A percentile compares a stretch with the other conserved stretches of the same genome.
Conservation (phyloP, 2,888 invertebrate species). For the Trichogramma dendrolimi region DNA sequence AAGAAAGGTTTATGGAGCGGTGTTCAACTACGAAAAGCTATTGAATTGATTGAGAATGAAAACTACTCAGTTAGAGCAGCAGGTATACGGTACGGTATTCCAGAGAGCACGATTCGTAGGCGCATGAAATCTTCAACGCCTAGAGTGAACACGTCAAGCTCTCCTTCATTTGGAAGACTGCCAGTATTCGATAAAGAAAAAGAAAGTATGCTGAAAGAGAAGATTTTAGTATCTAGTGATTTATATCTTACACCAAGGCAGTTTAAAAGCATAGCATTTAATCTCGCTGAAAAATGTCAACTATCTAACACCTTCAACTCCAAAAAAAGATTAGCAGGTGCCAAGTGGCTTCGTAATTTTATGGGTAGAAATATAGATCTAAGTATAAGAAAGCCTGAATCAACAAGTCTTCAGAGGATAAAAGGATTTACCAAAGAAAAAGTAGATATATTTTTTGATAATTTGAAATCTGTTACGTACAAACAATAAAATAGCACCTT, state of each 20-base stretch:
- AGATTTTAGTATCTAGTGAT: conserved; percentile 18
- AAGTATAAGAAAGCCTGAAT: conserved; percentile 21
- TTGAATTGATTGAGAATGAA: too few relatives aligned
- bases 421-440: conserved; percentile 29
- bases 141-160: not conserved
- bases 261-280: conserved; percentile 27
- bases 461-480: conserved; percentile 15
- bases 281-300: conserved; percentile 25
- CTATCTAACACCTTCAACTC: conserved; percentile 29
- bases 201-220: conserved; percentile 1
- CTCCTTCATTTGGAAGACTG: not conserved
- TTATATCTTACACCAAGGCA: conserved; percentile 22
- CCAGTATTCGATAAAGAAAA: conserved; percentile 5
- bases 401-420: conserved; percentile 16
- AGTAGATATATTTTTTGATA: conserved; percentile 24
- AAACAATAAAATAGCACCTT: conserved; percentile 21
- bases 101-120: not conserved
- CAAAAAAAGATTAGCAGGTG: conserved; percentile 27
- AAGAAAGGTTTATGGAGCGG: too few relatives aligned
- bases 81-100: not conserved
- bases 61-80: too few relatives aligned
- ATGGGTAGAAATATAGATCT: conserved; percentile 24
- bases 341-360: conserved; percentile 28
- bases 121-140: not conserved
- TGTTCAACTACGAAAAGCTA: too few relatives aligned